phyloP scores from a whole-genome alignment of 2,797 vertebrate genomes.

The Hydrolagus colliei region DNA sequence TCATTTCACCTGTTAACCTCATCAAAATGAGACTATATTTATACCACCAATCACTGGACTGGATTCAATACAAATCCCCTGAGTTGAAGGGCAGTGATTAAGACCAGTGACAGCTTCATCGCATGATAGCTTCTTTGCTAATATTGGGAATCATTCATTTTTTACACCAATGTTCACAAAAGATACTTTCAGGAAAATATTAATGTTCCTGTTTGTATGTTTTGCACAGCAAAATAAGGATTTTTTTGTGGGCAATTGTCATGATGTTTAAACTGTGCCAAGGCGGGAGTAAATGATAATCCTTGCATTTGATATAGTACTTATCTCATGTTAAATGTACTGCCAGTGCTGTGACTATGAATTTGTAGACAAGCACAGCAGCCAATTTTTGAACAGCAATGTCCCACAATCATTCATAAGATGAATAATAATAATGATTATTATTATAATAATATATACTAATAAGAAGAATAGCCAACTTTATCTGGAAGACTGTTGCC shows the following conservation, averaged over 20 bases:
- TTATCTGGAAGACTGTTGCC: no score
- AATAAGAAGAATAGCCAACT: no score
- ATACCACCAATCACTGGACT: not conserved
- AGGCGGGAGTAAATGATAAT: no score
- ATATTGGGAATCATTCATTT: not conserved
- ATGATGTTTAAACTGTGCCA: no score
- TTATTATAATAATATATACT: no score
- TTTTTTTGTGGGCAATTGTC: not conserved
- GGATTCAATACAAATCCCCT: constrained; percentile 7
- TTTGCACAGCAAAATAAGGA: not conserved
- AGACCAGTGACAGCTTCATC: not conserved
- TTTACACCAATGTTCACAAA: not conserved
- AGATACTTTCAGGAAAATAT: not conserved
- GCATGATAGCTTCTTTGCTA: not conserved
- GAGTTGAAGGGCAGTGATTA: not conserved
- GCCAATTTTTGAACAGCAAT: no score
- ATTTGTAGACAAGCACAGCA: no score
- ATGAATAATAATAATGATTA: no score
- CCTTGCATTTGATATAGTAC: no score
- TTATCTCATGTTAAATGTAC: no score
- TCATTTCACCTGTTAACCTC: constrained; percentile 28
- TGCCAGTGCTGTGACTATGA: no score
- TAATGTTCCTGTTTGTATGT: not conserved
- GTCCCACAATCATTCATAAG: no score
- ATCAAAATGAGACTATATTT: not conserved